Evolutionary conservation across 2,797 vertebrate species (phyloP).

Genomic region (Buphagus erythrorhynchus): DNA sequence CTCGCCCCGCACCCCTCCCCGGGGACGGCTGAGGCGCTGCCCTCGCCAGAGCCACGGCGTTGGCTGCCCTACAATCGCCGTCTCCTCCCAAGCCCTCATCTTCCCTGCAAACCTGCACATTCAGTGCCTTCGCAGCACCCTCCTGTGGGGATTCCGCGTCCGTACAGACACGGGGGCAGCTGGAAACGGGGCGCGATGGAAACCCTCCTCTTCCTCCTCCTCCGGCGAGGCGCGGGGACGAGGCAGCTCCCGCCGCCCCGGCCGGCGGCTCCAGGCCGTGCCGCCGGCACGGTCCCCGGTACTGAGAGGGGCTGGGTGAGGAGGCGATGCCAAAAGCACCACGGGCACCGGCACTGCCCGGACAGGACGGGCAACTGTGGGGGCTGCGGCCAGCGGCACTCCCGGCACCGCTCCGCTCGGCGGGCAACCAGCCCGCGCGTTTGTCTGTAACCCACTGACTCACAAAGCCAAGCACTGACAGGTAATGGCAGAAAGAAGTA

Average conservation of each 20-base stretch:
- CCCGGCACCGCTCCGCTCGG: rapidly evolving
- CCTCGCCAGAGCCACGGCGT: background rate
- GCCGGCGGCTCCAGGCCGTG: background rate
- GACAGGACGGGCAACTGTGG: rapidly evolving
- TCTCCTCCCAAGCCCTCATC: background rate
- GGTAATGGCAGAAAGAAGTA: too few relatives aligned
- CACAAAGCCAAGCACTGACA: background rate
- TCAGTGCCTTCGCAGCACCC: slow-evolving; percentile 62
- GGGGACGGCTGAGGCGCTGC: rapidly evolving
- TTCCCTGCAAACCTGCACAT: slow-evolving; percentile 3
- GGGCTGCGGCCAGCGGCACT: background rate
- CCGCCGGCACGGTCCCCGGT: rapidly evolving
- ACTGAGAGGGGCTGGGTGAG: rapidly evolving
- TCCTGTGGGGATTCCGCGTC: slow-evolving; percentile 59
- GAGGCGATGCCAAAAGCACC: background rate
- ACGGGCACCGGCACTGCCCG: background rate
- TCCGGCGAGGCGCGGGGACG: background rate
- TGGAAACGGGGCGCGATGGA: background rate
- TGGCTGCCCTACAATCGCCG: background rate
- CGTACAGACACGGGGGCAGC: slow-evolving; percentile 43
- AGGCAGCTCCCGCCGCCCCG: background rate
- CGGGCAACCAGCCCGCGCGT: rapidly evolving
- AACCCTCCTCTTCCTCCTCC: background rate
- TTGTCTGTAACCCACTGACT: rapidly evolving
- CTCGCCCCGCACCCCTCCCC: background rate